These are phyloP conservation scores for Micromys minutus DNA, from an alignment of 2,113 vertebrate genomes.

Conservation along the genomic window DNA sequence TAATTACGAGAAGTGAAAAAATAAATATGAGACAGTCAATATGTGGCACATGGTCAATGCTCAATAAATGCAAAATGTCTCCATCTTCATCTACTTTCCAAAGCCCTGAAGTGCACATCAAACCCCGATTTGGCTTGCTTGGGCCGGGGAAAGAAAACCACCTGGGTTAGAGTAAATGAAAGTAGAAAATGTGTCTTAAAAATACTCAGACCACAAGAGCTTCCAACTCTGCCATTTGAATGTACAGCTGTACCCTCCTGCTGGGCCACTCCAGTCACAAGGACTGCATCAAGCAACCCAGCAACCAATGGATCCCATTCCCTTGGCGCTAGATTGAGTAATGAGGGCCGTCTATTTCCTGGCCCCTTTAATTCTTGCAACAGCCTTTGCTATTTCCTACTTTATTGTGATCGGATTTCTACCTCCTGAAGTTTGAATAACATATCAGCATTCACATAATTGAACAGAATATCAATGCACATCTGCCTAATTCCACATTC, in stretches of 20 bases:
- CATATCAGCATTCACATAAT: background rate
- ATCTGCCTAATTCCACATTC: slow-evolving; percentile 16
- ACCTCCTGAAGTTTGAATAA: slow-evolving; percentile 20
- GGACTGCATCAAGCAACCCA: background rate
- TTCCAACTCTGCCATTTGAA: background rate
- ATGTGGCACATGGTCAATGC: background rate
- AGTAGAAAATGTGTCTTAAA: background rate
- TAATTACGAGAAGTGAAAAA: slow-evolving; percentile 26
- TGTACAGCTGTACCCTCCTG: background rate
- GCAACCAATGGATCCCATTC: background rate
- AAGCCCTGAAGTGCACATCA: slow-evolving; percentile 29
- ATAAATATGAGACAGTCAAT: background rate
- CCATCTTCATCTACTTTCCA: background rate
- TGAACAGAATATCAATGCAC: slow-evolving; percentile 34
- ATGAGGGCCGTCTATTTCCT: background rate
- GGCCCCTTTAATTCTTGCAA: background rate
- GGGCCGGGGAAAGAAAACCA: background rate
- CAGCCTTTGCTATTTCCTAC: background rate
- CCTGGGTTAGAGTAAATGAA: background rate
- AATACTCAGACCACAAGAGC: background rate
- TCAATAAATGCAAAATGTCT: background rate
- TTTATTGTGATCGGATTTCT: slow-evolving; percentile 19
- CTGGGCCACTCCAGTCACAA: background rate
- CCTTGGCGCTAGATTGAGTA: background rate
- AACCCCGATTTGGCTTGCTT: background rate